Percentiles rank a stretch among this genome's conserved stretches.
Conservation (phyloP, 2,113 vertebrate species). For the Actinemys pallida region DNA sequence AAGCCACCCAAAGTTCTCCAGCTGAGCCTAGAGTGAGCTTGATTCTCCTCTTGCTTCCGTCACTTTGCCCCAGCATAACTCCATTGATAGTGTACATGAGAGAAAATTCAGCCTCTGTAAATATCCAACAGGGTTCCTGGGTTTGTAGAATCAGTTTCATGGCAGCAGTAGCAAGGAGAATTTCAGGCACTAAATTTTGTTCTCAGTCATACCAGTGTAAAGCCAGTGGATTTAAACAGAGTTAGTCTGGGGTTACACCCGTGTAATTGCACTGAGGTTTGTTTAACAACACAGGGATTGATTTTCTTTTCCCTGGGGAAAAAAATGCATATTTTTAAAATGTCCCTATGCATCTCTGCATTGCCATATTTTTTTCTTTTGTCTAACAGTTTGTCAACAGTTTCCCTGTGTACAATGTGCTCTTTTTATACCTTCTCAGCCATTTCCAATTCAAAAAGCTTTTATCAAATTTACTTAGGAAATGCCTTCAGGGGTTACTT, state of each 20-base stretch:
- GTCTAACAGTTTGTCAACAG: background rate
- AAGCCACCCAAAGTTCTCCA: conserved; percentile 4
- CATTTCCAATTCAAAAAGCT: background rate
- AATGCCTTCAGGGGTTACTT: conserved; percentile 53
- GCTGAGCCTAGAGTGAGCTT: background rate
- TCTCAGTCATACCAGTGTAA: background rate
- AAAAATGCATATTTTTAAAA: background rate
- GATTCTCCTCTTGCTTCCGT: background rate
- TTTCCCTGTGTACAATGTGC: background rate
- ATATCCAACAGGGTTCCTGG: background rate
- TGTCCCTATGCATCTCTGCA: background rate
- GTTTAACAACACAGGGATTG: conserved; percentile 13
- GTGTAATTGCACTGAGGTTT: background rate
- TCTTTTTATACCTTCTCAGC: background rate
- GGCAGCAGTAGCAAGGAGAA: background rate
- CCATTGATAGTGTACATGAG: background rate
- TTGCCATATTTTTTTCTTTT: conserved; percentile 21
- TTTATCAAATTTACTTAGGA: conserved; percentile 58
- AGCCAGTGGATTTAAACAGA: background rate
- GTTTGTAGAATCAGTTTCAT: background rate
- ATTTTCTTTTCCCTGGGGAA: conserved; percentile 12
- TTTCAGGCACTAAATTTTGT: background rate
- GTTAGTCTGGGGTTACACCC: background rate
- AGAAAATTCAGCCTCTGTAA: background rate
- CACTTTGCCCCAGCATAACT: conserved; percentile 3